Conservation (phyloP, 2,888 invertebrate species). For the Brachynemurus nebulosus region DNA sequence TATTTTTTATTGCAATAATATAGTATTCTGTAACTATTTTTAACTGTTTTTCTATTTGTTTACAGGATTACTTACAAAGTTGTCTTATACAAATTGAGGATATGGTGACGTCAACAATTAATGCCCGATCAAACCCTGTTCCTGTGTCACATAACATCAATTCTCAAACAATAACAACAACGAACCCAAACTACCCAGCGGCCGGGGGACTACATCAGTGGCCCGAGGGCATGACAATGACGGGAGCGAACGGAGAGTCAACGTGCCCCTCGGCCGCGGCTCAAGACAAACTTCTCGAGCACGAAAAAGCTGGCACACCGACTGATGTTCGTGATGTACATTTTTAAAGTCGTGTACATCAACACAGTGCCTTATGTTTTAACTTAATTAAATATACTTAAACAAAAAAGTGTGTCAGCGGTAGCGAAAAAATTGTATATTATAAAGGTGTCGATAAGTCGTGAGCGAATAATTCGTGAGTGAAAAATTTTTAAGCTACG, state of each 20-base stretch:
- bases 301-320: slow-evolving; percentile 66
- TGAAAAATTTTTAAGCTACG: no score
- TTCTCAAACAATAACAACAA: slow-evolving; percentile 18
- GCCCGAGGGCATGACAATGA: slow-evolving; percentile 2
- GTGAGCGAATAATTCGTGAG: no score
- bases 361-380: no score
- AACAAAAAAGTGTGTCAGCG: no score
- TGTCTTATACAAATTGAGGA: slow-evolving; percentile 69
- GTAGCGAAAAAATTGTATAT: no score
- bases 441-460: no score
- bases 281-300: slow-evolving; percentile 38
- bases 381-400: no score
- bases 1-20: no score
- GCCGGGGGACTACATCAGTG: slow-evolving; percentile 27
- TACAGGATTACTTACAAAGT: slow-evolving; percentile 68
- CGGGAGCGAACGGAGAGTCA: slow-evolving; percentile 23
- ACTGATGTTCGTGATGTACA: slow-evolving; percentile 77
- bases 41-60: no score
- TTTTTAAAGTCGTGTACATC: slow-evolving; percentile 51
- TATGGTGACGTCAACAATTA: slow-evolving; percentile 50
- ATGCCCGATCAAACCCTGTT: slow-evolving; percentile 35
- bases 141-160: slow-evolving; percentile 19
- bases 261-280: slow-evolving; percentile 25
- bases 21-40: no score
- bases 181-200: slow-evolving; percentile 20